phyloP scores from a whole-genome alignment of 2,113 vertebrate species.

The Perca fluviatilis region DNA sequence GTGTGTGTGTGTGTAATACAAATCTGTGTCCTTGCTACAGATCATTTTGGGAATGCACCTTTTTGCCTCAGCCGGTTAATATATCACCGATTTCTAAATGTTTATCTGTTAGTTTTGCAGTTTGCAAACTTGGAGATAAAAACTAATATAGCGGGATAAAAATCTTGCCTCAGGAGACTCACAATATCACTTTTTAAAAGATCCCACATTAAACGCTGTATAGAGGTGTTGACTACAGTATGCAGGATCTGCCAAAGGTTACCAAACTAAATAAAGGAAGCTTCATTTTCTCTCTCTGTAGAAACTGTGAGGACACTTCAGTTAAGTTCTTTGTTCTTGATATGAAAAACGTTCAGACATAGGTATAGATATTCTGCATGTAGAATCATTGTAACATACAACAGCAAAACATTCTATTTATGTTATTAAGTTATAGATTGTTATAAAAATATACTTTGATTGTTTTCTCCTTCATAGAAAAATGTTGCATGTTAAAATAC shows the following conservation, averaged over 20 bases:
- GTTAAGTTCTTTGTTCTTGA: not conserved
- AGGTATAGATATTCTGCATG: not conserved
- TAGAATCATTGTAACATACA: not conserved
- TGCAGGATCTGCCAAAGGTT: not conserved
- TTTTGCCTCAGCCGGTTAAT: not conserved
- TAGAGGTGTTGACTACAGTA: not conserved
- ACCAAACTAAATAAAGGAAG: not conserved
- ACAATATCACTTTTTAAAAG: not conserved
- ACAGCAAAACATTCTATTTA: conserved; percentile 1
- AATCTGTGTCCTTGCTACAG: conserved; percentile 6
- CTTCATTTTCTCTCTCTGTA: not conserved
- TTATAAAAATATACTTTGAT: not conserved
- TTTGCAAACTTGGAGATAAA: conserved; percentile 13
- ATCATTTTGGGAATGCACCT: conserved; percentile 17
- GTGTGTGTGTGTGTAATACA: not conserved
- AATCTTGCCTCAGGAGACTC: not conserved
- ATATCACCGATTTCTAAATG: conserved; percentile 2
- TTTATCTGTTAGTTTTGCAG: not conserved
- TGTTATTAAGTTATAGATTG: not conserved
- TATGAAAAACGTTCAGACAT: no score
- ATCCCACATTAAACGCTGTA: not conserved
- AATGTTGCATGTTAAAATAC: not conserved
- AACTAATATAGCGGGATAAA: conserved; percentile 4
- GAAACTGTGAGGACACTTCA: not conserved
- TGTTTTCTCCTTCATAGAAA: not conserved